These are phyloP conservation scores for Melanerpes aurifrons DNA, from an alignment of 2,113 vertebrate genomes.

Conservation along the genomic window DNA sequence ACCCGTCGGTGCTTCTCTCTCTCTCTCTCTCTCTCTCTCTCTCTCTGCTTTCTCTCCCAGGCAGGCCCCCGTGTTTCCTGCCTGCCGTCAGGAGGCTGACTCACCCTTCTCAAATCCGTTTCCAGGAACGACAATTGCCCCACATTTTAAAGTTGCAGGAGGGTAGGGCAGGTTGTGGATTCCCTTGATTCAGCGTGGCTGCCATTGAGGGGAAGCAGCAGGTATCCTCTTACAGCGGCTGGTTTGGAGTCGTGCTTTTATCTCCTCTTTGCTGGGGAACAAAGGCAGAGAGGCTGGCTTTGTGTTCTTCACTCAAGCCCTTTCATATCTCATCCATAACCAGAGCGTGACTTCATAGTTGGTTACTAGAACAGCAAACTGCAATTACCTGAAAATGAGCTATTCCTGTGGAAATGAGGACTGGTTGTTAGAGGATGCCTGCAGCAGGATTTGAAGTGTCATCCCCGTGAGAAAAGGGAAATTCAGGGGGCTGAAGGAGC, in stretches of 20 bases:
- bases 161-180: slow-evolving; percentile 7
- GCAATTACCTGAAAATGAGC: neutral
- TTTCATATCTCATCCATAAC: slow-evolving; percentile 25
- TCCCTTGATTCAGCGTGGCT: slow-evolving; percentile 1
- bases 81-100: neutral
- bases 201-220: neutral
- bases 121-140: neutral
- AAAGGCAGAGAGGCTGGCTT: neutral
- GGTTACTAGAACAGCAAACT: neutral
- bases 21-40: neutral
- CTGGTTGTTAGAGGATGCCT: accelerated
- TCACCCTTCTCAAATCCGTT: neutral
- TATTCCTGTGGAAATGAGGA: neutral
- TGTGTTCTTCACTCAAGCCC: neutral
- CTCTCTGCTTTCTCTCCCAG: neutral
- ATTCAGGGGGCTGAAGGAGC: neutral
- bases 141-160: neutral
- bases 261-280: slow-evolving; percentile 26
- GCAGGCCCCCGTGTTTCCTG: neutral
- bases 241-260: neutral
- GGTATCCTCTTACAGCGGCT: neutral
- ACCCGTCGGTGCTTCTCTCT: neutral
- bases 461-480: neutral
- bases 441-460: neutral
- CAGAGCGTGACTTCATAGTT: neutral